phyloP scores from a whole-genome alignment of 2,113 vertebrate genomes.

The Eubucco bourcierii region DNA sequence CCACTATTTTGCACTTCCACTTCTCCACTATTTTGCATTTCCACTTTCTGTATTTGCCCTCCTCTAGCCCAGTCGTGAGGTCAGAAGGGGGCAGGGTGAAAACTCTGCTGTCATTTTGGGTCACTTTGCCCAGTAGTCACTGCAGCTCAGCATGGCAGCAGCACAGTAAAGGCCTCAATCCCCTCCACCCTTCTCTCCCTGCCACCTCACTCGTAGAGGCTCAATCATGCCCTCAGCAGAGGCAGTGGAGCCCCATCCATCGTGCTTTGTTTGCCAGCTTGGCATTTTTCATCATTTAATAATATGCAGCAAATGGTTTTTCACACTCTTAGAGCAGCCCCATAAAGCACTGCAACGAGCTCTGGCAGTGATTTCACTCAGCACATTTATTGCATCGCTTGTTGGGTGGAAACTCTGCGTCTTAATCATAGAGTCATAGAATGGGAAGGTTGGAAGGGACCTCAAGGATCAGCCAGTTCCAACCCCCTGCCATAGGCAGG shows the following conservation, averaged over 20 bases:
- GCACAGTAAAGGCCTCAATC: neutral
- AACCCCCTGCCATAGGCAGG: too few species aligned
- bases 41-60: neutral
- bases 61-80: too few species aligned
- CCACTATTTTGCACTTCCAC: too few species aligned
- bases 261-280: neutral
- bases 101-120: neutral
- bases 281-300: conserved; percentile 24
- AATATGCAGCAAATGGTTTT: conserved; percentile 10
- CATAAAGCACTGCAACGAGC: neutral
- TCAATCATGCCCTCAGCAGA: neutral
- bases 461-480: too few species aligned
- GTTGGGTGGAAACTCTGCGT: neutral
- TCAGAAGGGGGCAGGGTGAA: neutral
- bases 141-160: neutral
- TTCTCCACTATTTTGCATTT: too few species aligned
- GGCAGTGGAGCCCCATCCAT: neutral
- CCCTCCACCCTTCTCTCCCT: neutral
- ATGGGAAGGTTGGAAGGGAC: too few species aligned
- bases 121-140: neutral
- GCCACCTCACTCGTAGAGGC: neutral
- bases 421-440: neutral
- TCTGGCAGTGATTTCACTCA: neutral
- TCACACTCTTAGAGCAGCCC: conserved; percentile 22
- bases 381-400: neutral